Base-by-base conservation (phyloP, 2,797 vertebrate genomes). In the Melanotaenia boesemani region DNA sequence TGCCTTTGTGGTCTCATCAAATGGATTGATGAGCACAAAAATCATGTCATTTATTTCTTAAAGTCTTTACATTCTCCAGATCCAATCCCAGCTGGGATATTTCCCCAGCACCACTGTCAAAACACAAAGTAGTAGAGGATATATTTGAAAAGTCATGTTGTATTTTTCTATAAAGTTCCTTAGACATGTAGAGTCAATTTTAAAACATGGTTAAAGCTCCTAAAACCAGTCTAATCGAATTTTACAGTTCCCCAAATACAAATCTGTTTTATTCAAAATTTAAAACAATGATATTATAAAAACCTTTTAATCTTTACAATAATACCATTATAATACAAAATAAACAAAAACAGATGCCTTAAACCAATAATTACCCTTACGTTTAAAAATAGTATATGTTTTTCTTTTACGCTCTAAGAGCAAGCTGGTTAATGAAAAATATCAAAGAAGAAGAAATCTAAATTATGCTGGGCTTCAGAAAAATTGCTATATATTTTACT, bases 401-500 rank as follows among this genome's bases (percentile, higher is more conserved):
- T 39, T 39, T 39, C 11, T 13, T 39, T 39, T 39, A 39, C 10
- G 2, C 37, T 52, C n/a, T 48, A 7, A 50, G 46, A 50, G 20
- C 46, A 52, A 52, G 10, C 16, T 24, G 8, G n/a, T 11, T 22
- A 3, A 52, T 22, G 2, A n/a, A 52, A 52, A 22, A n/a, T 9
- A n/a, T 16, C 9, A 22, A 11, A 24, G 11, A 10, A 22, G n/a
- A 52, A n/a, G 48, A 11, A 52, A 52, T 52, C 9, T n/a, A 18
- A n/a, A 48, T 48, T n/a, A 48, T 10, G 5, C 24, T 24, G 8
- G 24, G 26, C 15, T 57, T 68, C 65, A 64, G 13, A 76, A 4
- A 60, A 36, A 52, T 46, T 52, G n/a, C 58, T 46, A 34, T 22
- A 5, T 34, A 10, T 57, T 34, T 48, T 26, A 74, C 32, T 54